Evolutionary conservation across 2,888 invertebrate genomes (phyloP), one percentile per base, ranked within the genome.

Genomic region (Epinotia demarniana): DNA sequence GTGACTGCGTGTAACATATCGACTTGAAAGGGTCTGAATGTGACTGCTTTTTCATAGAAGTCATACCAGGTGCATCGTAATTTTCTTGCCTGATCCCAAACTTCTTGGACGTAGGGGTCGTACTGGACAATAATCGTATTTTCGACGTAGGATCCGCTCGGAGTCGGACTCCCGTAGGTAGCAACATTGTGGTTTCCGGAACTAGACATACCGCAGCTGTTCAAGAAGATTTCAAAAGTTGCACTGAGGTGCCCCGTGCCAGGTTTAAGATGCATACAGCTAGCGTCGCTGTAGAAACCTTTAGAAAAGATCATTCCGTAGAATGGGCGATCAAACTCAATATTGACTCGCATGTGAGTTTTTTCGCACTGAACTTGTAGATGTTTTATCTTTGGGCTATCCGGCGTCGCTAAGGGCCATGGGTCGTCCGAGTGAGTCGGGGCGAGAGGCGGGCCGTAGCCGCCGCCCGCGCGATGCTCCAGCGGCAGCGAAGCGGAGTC

Each of bases 251-350:
- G 97, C 13, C 98, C 98, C 0, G 98, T 97, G 33, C 98, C 98
- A 0, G 98, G 97, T 84, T 98, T 98, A 78, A 98, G 92, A 86
- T 98, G 98, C 81, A 98, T 98, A 89, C 98, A 98, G 85, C 98
- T 98, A 0, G 97, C 95, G 86, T 98, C 98, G 86, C 98, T 98
- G 92, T 98, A 98, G 94, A 97, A 98, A 75, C 98, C 98, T 92
- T 98, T 98, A 78, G 98, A 98, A 94, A 98, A 98, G 86, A 98
- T 98, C 97, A 98, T 98, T 46, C 98, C 98, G 89, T 98, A 98
- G 94, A 98, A 98, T 16, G 98, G 98, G 66, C 98, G 95, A 89
- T 98, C 98, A 92, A 98, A 99, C 90, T 98, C 98, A 84, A 99
- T 98, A 90, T 98, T 98, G 73, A 98, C 98, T 71, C 98, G 95